A percentile compares a stretch with the other conserved stretches of the same genome.
Evolutionary conservation across 1,140 invertebrate genomes (phyloP).

Genomic region (Bombus waltoni): DNA sequence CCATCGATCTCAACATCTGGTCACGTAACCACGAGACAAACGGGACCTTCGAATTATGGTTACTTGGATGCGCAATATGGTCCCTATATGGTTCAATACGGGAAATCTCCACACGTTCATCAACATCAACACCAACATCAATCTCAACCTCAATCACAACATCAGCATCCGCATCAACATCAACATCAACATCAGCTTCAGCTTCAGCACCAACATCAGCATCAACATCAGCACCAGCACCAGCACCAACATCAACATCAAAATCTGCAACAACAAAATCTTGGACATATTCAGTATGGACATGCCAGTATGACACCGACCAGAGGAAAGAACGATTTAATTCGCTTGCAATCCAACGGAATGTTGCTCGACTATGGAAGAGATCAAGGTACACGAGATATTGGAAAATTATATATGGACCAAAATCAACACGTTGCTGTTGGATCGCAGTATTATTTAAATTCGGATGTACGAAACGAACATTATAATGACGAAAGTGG

Average conservation of each 20-base stretch:
- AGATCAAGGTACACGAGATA: constrained; percentile 60
- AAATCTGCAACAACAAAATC: constrained; percentile 14
- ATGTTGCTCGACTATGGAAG: constrained; percentile 49
- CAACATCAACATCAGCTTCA: constrained; percentile 9
- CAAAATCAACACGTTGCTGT: constrained; percentile 66
- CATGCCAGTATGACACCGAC: constrained; percentile 23
- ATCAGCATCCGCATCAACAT: constrained; percentile 56
- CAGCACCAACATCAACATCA: constrained; percentile 44
- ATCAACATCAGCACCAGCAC: constrained; percentile 16
- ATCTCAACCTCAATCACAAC: constrained; percentile 31
- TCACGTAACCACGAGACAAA: constrained; percentile 56
- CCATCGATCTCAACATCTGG: constrained; percentile 14
- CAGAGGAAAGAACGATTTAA: constrained; percentile 19
- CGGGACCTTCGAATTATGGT: constrained; percentile 65
- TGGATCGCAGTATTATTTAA: constrained; percentile 69
- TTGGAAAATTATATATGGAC: constrained; percentile 63
- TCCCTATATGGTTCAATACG: constrained; percentile 70
- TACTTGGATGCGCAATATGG: constrained; percentile 74
- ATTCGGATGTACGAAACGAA: constrained; percentile 64
- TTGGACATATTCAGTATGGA: constrained; percentile 58
- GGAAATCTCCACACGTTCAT: constrained; percentile 63
- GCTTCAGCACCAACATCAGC: not conserved
- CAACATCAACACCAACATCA: constrained; percentile 42
- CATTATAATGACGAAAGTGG: constrained; percentile 68
- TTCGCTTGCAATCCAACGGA: constrained; percentile 27